Base-by-base conservation (phyloP, 92 coral and sea anemone genomes). In the Epizoanthus rinbou region DNA sequence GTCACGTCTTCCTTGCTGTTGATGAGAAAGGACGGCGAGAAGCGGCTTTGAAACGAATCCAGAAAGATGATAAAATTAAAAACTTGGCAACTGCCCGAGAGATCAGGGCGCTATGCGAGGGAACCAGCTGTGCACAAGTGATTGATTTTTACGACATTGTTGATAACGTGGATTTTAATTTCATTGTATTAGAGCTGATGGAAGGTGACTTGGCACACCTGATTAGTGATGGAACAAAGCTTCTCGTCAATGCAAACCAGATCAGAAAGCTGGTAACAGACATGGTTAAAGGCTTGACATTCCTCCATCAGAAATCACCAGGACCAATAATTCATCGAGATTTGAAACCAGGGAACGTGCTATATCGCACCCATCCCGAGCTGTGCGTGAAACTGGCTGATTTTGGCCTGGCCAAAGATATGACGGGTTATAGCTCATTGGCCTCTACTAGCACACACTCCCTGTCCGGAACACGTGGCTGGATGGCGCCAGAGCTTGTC, bases 401-500 rank as follows among this genome's bases (percentile, higher is more conserved):
- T 67, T 90, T 90, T 79, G 90, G 88, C 64, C 79, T 90, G 59
- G 79, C 93, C 1, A 90, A 90, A 79, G 73, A 87, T 73, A 19
- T 86, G 71, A 56, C 85, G 6, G 54, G 70, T 7, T 9, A 50
- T 50, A 50, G 3, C 15, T 23, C 85, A 9, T 53, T 86, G 65
- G 52, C 69, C 13, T 75, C 85, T 4, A 86, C 86, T n/a, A 79
- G 84, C 18, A 81, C 88, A 7, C 82, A 75, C 47, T 88, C 93
- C 39, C 52, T 89, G 83, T 74, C 90, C n/a, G 92, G 93, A 47
- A 86, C 93, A 15, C 90, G 90, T 31, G 89, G 93, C 22, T 90
- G 93, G 93, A 90, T 90, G 93, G 93, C 93, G 53, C 93, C 93
- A 24, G 93, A 90, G 64, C 86, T 90, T 25, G 85, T 90, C 62